A percentile compares a stretch with the other conserved stretches of the same genome.
phyloP scores from a whole-genome alignment of 2,888 invertebrate genomes.

The Sturmia bella region DNA sequence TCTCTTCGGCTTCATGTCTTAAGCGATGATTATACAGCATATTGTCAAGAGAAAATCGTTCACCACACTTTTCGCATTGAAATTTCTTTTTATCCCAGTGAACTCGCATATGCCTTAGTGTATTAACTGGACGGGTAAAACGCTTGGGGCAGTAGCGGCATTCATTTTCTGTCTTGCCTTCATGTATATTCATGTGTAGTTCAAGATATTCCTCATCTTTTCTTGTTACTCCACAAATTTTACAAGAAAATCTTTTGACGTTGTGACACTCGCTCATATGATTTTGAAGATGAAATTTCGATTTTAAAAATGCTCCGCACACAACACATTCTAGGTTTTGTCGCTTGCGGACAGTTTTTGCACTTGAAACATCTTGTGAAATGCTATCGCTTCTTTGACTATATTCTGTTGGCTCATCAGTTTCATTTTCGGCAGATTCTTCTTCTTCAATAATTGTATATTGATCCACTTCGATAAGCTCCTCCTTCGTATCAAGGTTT shows the following conservation, averaged over 20 bases:
- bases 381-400: constrained; percentile 2
- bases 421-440: constrained; percentile 7
- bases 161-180: constrained; percentile 80
- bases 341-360: constrained; percentile 21
- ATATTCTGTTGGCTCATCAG: neutral
- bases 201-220: constrained; percentile 80
- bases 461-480: constrained; percentile 68
- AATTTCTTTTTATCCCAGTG: constrained; percentile 81
- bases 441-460: constrained; percentile 51
- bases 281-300: constrained; percentile 75
- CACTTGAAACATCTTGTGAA: constrained; percentile 4
- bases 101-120: constrained; percentile 79
- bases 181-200: constrained; percentile 79
- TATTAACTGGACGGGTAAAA: constrained; percentile 78
- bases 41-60: constrained; percentile 79
- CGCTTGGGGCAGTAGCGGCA: constrained; percentile 79
- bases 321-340: constrained; percentile 59
- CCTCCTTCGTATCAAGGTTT: constrained; percentile 71
- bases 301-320: constrained; percentile 73
- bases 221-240: constrained; percentile 76
- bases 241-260: constrained; percentile 72
- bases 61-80: constrained; percentile 80
- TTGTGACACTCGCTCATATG: constrained; percentile 76
- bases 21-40: constrained; percentile 79
- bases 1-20: constrained; percentile 79